phyloP scores from a whole-genome alignment of 2,888 invertebrate species.

The Glyphotaelius pellucidus region DNA sequence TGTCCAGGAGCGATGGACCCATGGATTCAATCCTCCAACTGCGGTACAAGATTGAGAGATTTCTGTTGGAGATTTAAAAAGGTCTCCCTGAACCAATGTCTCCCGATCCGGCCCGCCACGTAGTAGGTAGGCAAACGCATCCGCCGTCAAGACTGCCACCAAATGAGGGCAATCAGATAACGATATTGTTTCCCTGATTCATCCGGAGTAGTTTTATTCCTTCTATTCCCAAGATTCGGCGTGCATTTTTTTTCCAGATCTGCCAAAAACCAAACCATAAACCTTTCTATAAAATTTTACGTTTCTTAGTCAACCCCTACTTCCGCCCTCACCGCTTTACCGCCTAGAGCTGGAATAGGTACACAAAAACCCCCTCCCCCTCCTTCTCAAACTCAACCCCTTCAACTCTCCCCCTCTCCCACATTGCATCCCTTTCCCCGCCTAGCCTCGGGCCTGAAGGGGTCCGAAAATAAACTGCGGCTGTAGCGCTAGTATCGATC shows the following conservation, averaged over 20 bases:
- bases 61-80: too few relatives aligned
- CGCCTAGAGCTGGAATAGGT: neutral
- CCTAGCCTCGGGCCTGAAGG: conserved; percentile 37
- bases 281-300: neutral
- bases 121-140: too few relatives aligned
- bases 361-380: neutral
- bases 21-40: too few relatives aligned
- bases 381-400: neutral
- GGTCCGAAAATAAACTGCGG: conserved; percentile 62
- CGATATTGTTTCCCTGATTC: neutral
- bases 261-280: neutral
- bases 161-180: neutral
- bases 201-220: neutral
- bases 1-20: too few relatives aligned
- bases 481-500: conserved; percentile 62
- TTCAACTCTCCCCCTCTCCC: too few relatives aligned
- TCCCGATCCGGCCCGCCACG: too few relatives aligned
- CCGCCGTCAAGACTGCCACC: too few relatives aligned
- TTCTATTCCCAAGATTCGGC: neutral
- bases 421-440: neutral
- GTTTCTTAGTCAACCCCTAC: neutral
- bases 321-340: neutral
- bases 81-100: too few relatives aligned
- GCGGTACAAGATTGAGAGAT: too few relatives aligned
- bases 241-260: neutral